Conservation (phyloP, 2,113 vertebrate species). For the Sceloporus tristichus region DNA sequence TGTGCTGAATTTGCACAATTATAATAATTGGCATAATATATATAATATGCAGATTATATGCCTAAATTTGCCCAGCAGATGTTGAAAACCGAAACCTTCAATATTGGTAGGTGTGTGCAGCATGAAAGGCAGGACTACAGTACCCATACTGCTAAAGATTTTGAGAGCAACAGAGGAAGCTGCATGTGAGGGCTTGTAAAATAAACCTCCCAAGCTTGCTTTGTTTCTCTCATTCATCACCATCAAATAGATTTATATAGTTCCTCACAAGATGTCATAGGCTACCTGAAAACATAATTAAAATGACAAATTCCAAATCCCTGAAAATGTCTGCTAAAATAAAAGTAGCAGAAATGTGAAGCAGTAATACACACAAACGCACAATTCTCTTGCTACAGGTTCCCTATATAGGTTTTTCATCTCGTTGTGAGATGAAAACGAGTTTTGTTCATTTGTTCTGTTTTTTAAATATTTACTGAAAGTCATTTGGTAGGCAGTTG, state of each 20-base stretch:
- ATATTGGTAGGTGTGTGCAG: background rate
- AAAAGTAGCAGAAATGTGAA: no score
- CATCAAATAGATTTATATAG: no score
- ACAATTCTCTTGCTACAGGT: background rate
- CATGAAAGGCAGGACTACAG: background rate
- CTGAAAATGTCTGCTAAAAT: no score
- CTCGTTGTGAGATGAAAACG: background rate
- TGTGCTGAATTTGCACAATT: no score
- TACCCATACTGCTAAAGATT: background rate
- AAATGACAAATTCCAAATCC: no score
- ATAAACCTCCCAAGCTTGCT: background rate
- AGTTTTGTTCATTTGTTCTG: background rate
- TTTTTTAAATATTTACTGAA: background rate
- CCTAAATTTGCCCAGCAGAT: no score
- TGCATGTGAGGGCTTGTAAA: background rate
- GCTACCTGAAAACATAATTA: no score
- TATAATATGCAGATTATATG: no score
- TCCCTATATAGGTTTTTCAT: background rate
- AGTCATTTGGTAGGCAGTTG: background rate
- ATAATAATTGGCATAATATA: no score
- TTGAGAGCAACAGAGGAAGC: background rate
- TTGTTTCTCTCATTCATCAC: no score
- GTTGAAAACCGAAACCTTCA: background rate
- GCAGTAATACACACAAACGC: no score
- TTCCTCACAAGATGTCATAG: no score